Evolutionary conservation across 1,140 invertebrate species (phyloP), one percentile per base, ranked within the genome.

Genomic region (Apis laboriosa): DNA sequence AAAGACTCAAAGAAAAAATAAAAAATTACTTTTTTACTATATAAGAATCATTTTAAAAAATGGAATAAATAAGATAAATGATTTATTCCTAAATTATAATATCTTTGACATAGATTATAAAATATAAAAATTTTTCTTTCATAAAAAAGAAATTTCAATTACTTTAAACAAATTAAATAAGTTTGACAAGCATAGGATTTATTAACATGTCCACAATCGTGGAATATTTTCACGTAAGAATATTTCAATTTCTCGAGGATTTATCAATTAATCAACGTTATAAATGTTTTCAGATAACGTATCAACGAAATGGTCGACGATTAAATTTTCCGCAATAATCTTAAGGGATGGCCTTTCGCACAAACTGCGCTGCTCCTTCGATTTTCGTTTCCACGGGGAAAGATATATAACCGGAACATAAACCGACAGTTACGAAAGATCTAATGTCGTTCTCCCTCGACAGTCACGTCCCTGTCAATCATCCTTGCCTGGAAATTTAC

Each of bases 301-400:
- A 64, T 64, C 19, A 19, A 21, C n/a, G 49, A 49, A n/a, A 85
- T 51, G 78, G 66, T 34, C 34, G 55, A 17, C 83, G 75, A 61
- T 88, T 88, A 88, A 88, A 82, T 34, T 34, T 34, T 34, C 61
- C 61, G 75, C 75, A 70, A 80, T 88, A 88, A 88, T 84, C 70
- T 81, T 85, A 79, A 87, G 78, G 84, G 86, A 88, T 64, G 79
- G 80, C 70, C 66, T 68, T 74, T 75, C 61, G 34, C 34, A 24
- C 51, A 34, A 28, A 9, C 60, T 21, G 21, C 21, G 66, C 24
- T 51, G 68, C 49, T 75, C 56, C 77, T 85, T 86, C 75, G 79
- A n/a, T 60, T 60, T 84, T 49, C 77, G 64, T 34, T 58, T 24
- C 53, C 34, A 1, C 28, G 19, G 43, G 61, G 66, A 34, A 77